These are phyloP conservation scores for Dallia pectoralis DNA, from an alignment of 2,797 vertebrate species.

Conservation along the genomic window DNA sequence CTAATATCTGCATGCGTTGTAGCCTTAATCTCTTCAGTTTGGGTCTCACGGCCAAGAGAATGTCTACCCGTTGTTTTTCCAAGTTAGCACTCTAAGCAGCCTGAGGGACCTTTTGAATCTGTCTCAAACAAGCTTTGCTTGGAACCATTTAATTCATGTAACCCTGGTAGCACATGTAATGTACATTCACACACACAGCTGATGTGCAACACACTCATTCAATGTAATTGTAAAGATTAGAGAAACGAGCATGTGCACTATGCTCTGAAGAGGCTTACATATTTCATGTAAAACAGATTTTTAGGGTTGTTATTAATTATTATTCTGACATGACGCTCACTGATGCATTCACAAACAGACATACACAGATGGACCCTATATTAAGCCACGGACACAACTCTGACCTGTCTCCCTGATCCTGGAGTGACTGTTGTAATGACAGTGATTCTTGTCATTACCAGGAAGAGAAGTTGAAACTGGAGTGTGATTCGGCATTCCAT, in stretches of 20 bases:
- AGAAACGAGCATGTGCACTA: constrained; percentile 26
- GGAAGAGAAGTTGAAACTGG: constrained; percentile 83
- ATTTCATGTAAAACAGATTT: constrained; percentile 32
- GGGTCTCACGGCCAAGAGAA: constrained; percentile 54
- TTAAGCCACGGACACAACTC: constrained; percentile 59
- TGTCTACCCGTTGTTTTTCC: constrained; percentile 74
- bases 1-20: constrained; percentile 66
- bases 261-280: constrained; percentile 11
- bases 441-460: constrained; percentile 84
- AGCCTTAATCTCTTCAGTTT: constrained; percentile 49
- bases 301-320: constrained; percentile 7
- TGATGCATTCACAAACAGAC: constrained; percentile 2
- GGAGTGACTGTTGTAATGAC: constrained; percentile 74
- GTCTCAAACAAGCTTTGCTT: constrained; percentile 46
- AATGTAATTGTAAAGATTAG: constrained; percentile 16
- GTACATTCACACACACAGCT: neutral
- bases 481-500: constrained; percentile 73
- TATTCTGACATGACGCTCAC: neutral
- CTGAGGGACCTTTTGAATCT: constrained; percentile 54
- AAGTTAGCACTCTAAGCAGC: constrained; percentile 54
- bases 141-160: constrained; percentile 17
- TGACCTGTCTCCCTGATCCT: constrained; percentile 61
- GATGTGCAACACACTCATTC: constrained; percentile 16
- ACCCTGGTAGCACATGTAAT: constrained; percentile 5
- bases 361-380: constrained; percentile 50